These are phyloP conservation scores for Acleris emargana DNA, from an alignment of 2,888 invertebrate species.

Conservation along the genomic window DNA sequence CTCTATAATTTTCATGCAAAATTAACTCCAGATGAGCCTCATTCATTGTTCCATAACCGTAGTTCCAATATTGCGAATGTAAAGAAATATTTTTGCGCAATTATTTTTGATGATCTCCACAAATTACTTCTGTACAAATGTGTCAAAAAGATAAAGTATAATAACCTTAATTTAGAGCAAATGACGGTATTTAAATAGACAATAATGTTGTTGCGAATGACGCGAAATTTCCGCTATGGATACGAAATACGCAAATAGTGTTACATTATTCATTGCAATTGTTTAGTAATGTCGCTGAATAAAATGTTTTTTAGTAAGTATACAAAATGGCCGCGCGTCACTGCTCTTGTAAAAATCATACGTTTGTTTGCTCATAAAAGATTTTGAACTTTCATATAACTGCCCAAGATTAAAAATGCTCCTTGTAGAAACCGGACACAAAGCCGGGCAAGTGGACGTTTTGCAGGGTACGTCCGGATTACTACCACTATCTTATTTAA, in stretches of 20 bases:
- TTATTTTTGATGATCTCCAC: background rate
- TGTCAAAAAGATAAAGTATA: background rate
- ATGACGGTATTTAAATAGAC: background rate
- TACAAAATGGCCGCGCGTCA: background rate
- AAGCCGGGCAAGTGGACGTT: too few species aligned
- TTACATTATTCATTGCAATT: background rate
- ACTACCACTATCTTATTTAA: too few species aligned
- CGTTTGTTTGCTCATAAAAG: too few species aligned
- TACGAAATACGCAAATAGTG: background rate
- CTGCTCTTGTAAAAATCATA: too few species aligned
- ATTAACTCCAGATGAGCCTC: too few species aligned
- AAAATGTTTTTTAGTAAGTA: background rate
- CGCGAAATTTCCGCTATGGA: background rate
- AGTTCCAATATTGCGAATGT: background rate
- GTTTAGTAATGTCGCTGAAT: background rate
- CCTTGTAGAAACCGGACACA: too few species aligned
- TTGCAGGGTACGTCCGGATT: too few species aligned
- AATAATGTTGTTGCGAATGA: background rate
- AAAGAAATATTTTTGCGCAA: background rate
- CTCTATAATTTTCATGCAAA: too few species aligned
- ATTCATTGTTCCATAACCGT: background rate
- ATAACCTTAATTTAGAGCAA: constrained; percentile 11
- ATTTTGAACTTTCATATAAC: too few species aligned
- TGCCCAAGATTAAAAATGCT: too few species aligned
- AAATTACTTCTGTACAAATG: constrained; percentile 3